Evolutionary conservation across 2,113 vertebrate genomes (phyloP).

Genomic region (Galemys pyrenaicus): DNA sequence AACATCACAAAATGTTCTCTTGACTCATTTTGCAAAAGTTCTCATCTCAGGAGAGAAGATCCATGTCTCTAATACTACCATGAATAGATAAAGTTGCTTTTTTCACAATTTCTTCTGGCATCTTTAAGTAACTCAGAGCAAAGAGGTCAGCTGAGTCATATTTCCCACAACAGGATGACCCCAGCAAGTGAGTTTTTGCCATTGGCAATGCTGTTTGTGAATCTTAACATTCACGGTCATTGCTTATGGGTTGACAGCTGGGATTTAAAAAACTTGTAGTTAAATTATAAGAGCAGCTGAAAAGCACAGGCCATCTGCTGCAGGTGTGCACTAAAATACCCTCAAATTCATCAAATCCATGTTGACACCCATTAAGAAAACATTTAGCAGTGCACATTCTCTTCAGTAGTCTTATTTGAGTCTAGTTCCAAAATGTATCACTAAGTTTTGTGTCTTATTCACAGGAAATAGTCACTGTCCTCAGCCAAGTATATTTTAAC

Average conservation of each 20-base stretch:
- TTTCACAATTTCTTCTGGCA: conserved; percentile 53
- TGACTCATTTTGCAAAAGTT: conserved; percentile 23
- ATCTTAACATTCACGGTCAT: conserved; percentile 76
- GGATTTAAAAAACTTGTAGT: conserved; percentile 71
- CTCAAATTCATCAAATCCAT: conserved; percentile 52
- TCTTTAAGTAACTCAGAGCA: conserved; percentile 61
- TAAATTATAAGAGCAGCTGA: conserved; percentile 71
- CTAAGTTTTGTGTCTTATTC: conserved; percentile 25
- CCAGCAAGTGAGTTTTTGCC: conserved; percentile 42
- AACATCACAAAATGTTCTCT: background rate
- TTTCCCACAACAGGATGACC: conserved; percentile 49
- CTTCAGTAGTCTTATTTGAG: conserved; percentile 25
- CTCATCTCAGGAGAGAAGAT: conserved; percentile 1
- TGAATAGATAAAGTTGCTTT: conserved; percentile 36
- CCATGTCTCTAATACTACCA: background rate
- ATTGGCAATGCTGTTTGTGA: background rate
- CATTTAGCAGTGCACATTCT: conserved; percentile 7
- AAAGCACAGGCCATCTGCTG: conserved; percentile 73
- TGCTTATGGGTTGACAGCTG: conserved; percentile 69
- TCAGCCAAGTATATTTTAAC: conserved; percentile 5
- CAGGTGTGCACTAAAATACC: conserved; percentile 56
- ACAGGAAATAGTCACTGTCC: background rate
- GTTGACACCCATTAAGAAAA: conserved; percentile 30
- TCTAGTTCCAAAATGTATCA: background rate
- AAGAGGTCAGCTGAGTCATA: conserved; percentile 64